Conservation (phyloP, 2,113 vertebrate genomes). For the Rhinolophus sinicus region DNA sequence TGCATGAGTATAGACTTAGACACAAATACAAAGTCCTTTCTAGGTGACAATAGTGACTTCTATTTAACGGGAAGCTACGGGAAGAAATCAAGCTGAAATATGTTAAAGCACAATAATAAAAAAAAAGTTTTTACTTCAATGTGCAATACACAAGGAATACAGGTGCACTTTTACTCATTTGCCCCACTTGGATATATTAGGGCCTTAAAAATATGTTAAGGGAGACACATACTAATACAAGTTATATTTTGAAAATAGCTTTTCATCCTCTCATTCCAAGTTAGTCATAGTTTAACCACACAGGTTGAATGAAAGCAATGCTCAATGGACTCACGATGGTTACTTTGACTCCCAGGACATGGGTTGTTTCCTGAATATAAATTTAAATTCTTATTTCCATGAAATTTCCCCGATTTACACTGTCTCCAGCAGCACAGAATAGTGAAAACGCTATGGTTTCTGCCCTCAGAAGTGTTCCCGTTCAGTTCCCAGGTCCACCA, state of each 20-base stretch:
- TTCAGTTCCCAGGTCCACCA: not conserved
- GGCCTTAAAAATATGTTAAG: not conserved
- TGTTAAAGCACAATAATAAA: not conserved
- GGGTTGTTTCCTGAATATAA: not conserved
- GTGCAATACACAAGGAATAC: not conserved
- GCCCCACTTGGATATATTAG: not conserved
- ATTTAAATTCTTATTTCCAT: not conserved
- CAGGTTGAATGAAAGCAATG: not conserved
- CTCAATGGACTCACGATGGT: not conserved
- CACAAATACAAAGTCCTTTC: not conserved
- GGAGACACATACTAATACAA: not conserved
- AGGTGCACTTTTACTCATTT: not conserved
- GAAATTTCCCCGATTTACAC: not conserved
- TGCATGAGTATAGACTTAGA: not conserved
- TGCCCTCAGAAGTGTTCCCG: not conserved
- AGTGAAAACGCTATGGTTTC: not conserved
- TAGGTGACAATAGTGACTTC: not conserved
- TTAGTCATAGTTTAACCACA: not conserved
- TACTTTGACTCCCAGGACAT: not conserved
- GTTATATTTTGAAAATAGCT: not conserved
- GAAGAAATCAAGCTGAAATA: not conserved
- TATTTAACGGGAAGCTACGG: not conserved
- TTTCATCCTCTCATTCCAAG: not conserved
- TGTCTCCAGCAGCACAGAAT: no score
- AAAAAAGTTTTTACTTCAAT: not conserved